Percentiles rank a stretch among this genome's conserved stretches.
Conservation (phyloP, 2,888 invertebrate genomes). For the Pammene aurita region DNA sequence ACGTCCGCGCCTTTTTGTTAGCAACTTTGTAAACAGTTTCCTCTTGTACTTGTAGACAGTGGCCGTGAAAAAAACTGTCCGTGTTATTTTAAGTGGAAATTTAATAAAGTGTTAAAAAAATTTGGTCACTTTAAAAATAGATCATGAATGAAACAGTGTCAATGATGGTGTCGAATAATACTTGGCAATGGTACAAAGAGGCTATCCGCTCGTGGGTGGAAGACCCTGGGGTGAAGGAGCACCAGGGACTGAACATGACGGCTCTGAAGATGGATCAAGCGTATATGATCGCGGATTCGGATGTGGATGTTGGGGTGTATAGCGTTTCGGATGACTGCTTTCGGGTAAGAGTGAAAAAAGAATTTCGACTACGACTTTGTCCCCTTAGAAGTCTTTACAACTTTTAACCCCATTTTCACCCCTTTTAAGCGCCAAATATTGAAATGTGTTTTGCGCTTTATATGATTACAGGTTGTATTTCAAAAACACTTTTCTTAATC, state of each 20-base stretch:
- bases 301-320: conserved; percentile 82
- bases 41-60: conserved; percentile 5
- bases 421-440: too few species aligned
- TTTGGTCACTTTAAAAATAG: neutral
- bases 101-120: too few species aligned
- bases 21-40: conserved; percentile 4
- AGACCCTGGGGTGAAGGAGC: conserved; percentile 77
- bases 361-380: too few species aligned
- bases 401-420: too few species aligned
- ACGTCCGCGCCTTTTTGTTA: neutral
- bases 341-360: conserved; percentile 78
- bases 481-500: too few species aligned
- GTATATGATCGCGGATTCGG: conserved; percentile 77
- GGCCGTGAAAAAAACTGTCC: neutral
- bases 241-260: conserved; percentile 82
- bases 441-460: too few species aligned
- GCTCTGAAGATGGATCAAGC: conserved; percentile 86
- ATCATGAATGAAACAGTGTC: conserved; percentile 67
- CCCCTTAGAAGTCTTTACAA: too few species aligned
- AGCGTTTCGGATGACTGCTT: conserved; percentile 88
- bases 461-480: too few species aligned
- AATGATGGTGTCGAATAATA: conserved; percentile 58
- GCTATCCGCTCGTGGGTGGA: conserved; percentile 83
- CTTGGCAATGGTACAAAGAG: conserved; percentile 74
- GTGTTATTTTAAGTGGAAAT: too few species aligned